A percentile compares a stretch with the other conserved stretches of the same genome.
These are phyloP conservation scores for Galerucella pusilla DNA, from an alignment of 2,888 invertebrate genomes.

Conservation along the genomic window DNA sequence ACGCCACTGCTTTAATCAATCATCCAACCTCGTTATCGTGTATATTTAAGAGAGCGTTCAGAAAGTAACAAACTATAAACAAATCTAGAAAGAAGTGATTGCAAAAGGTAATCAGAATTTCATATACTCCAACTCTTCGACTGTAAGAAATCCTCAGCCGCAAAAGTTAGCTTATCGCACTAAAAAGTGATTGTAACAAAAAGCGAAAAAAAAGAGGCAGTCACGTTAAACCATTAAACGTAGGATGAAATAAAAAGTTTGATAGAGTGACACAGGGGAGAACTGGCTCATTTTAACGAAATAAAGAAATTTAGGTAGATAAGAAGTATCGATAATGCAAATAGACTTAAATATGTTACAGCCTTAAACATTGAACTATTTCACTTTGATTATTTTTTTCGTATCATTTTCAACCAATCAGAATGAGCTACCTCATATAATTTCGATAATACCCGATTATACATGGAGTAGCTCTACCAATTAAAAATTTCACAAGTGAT, in stretches of 20 bases:
- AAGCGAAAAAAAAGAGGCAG: constrained; percentile 15
- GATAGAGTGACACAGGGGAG: constrained; percentile 18
- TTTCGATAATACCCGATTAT: too few species aligned
- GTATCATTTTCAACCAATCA: too few species aligned
- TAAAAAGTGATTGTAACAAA: constrained; percentile 31
- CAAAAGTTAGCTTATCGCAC: constrained; percentile 24
- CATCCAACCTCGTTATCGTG: constrained; percentile 4
- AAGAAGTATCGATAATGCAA: background rate
- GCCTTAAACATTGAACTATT: too few species aligned
- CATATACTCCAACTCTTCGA: constrained; percentile 15
- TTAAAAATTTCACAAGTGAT: too few species aligned
- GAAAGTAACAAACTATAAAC: background rate
- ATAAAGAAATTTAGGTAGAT: background rate
- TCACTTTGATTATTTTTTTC: too few species aligned
- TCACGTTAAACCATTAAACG: constrained; percentile 29
- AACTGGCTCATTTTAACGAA: background rate
- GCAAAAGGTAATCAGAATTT: constrained; percentile 16
- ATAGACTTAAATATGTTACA: background rate
- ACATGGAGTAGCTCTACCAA: too few species aligned
- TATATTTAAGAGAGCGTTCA: background rate
- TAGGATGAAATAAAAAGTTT: constrained; percentile 23
- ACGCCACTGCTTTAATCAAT: background rate
- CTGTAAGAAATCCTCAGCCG: constrained; percentile 13
- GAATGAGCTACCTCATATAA: too few species aligned
- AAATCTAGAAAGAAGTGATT: background rate